Evolutionary conservation across 2,888 invertebrate genomes (phyloP), one percentile per base, ranked within the genome.

Genomic region (Timema cristinae): DNA sequence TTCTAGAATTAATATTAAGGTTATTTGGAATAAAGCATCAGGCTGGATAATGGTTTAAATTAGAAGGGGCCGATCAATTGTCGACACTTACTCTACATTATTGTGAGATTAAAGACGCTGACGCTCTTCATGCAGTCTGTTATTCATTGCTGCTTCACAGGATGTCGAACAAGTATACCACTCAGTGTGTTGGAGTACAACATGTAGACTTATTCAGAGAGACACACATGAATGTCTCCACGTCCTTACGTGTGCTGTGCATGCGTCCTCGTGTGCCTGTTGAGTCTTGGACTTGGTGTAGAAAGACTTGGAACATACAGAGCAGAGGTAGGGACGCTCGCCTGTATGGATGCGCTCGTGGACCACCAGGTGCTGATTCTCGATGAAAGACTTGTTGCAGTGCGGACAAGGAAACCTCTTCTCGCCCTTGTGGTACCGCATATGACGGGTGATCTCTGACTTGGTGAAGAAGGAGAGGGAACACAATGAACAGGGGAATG

Each of bases 361-460:
- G 51, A 80, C 77, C 70, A 79, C 79, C 61, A 82, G 75, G 74
- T 81, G 80, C 47, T 80, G 80, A 0, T 80, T 80, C 72, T 81
- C 81, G 71, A 79, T 81, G 68, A 81, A 81, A 9, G 76, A 73
- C 74, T 81, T 81, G 11, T 72, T 72, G 66, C 81, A 81, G 15
- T 78, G 70, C n/a, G 77, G 72, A 71, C 81, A 81, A 69, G 76
- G 75, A 70, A 79, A 81, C 63, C 76, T 78, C 67, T 80, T 81
- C 6, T 78, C 79, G 8, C 80, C 80, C 10, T 77, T 79, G 71
- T 81, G 81, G 73, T 81, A 81, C 61, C 79, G 78, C 32, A 79
- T 71, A 73, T 81, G 81, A 50, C 81, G 76, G 48, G 78, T 79
- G 7, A 81, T 73, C 72, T 81, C 81, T 7, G 80, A 78, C 52